These are phyloP conservation scores for Helicoverpa armigera DNA, from an alignment of 1,140 invertebrate genomes.

Conservation along the genomic window DNA sequence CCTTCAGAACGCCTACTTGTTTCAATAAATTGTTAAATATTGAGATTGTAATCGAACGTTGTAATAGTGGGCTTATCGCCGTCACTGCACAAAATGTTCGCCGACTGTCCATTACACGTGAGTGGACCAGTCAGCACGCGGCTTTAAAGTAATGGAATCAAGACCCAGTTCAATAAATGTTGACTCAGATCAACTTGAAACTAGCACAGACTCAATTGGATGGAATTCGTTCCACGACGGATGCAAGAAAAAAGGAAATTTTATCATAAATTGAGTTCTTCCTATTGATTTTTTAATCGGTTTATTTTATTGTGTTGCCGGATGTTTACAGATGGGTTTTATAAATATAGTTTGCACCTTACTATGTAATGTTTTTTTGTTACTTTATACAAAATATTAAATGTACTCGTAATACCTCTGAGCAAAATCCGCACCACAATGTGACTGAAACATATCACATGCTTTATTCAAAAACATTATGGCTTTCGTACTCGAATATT, in stretches of 20 bases:
- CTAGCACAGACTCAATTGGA: constrained; percentile 22
- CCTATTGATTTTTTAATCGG: constrained; percentile 11
- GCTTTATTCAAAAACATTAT: no score
- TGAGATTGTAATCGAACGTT: not conserved
- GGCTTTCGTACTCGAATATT: no score
- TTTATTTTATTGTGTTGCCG: not conserved
- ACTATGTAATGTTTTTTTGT: no score
- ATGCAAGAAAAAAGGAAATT: not conserved
- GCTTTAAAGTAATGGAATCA: constrained; percentile 33
- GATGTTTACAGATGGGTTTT: no score
- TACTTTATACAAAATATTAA: no score
- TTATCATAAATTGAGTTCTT: constrained; percentile 27
- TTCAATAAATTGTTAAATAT: no score
- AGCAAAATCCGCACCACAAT: no score
- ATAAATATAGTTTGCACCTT: no score
- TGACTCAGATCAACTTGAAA: constrained; percentile 34
- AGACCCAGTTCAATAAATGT: constrained; percentile 31
- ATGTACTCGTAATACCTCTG: no score
- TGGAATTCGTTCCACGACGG: constrained; percentile 9
- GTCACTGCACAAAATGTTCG: constrained; percentile 20
- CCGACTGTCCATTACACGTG: constrained; percentile 4
- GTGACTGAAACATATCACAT: no score
- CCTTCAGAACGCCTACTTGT: no score
- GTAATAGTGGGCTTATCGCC: not conserved
- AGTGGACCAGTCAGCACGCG: constrained; percentile 17